Evolutionary conservation across 2,888 invertebrate species (phyloP).

Genomic region (Aradus depressus): DNA sequence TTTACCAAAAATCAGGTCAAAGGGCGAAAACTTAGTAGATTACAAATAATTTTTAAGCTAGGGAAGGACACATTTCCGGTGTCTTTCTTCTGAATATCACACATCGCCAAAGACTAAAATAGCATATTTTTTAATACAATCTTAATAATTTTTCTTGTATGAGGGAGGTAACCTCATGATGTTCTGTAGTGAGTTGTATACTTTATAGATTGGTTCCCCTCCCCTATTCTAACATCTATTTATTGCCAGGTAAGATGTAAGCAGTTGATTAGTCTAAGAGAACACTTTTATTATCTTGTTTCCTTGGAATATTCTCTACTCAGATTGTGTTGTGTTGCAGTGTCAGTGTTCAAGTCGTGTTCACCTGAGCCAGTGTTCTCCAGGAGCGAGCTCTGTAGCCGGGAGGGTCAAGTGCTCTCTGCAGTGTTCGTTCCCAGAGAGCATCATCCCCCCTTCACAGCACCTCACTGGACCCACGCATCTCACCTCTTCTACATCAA

Average conservation of each 20-base stretch:
- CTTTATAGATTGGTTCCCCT: background rate
- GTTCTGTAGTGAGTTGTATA: background rate
- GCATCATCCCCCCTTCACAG: constrained; percentile 37
- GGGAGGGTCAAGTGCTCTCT: constrained; percentile 35
- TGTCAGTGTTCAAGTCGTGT: constrained; percentile 51
- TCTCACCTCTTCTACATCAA: constrained; percentile 52
- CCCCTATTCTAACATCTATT: background rate
- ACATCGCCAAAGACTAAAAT: too few species aligned
- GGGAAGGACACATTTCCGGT: too few species aligned
- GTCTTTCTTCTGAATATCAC: too few species aligned
- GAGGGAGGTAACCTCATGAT: background rate
- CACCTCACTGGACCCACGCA: constrained; percentile 47
- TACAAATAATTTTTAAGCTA: too few species aligned
- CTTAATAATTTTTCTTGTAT: background rate
- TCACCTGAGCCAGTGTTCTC: constrained; percentile 45
- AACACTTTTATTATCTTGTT: background rate
- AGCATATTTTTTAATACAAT: too few species aligned
- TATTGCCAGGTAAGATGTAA: background rate
- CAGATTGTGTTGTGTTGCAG: constrained; percentile 37
- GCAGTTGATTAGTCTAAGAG: background rate
- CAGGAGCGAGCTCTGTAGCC: constrained; percentile 37
- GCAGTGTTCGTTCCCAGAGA: constrained; percentile 48
- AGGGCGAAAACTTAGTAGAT: too few species aligned
- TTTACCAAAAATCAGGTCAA: too few species aligned
- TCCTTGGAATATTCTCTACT: constrained; percentile 8